A percentile compares a stretch with the other conserved stretches of the same genome.
Conservation (phyloP, 2,113 vertebrate species). For the Sisor rabdophorus region DNA sequence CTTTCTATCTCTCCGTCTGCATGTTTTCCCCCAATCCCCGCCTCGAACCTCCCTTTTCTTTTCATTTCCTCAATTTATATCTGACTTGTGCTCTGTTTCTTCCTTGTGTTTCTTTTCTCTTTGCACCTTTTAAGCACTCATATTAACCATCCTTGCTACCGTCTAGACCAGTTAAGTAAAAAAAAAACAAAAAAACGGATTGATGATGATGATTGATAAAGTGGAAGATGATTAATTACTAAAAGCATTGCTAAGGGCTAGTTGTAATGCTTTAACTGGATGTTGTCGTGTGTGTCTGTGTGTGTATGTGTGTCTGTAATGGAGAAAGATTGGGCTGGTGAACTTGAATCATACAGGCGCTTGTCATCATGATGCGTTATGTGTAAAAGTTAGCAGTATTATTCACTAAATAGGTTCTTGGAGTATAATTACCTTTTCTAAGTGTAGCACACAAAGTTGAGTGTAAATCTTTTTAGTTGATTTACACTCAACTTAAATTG, state of each 20-base stretch:
- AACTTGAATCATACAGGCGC: constrained; percentile 63
- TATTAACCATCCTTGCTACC: constrained; percentile 99
- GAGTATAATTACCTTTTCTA: too few relatives aligned
- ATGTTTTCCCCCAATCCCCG: constrained; percentile 74
- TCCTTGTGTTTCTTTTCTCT: constrained; percentile 84
- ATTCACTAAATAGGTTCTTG: neutral
- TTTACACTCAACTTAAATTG: too few relatives aligned
- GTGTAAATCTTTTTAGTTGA: too few relatives aligned
- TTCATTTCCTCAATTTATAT: constrained; percentile 80
- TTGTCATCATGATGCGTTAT: constrained; percentile 66
- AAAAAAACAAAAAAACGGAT: constrained; percentile 56
- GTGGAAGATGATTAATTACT: constrained; percentile 14
- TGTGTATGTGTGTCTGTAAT: constrained; percentile 59
- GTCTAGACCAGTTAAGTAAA: constrained; percentile 99
- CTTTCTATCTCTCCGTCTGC: constrained; percentile 69
- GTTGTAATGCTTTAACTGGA: constrained; percentile 51
- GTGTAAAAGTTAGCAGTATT: constrained; percentile 36
- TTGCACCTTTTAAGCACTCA: constrained; percentile 97
- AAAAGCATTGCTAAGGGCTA: constrained; percentile 7
- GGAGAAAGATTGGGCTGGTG: constrained; percentile 59
- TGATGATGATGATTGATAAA: constrained; percentile 43
- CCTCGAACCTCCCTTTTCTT: constrained; percentile 88
- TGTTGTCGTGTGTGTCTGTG: constrained; percentile 59
- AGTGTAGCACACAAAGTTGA: too few relatives aligned
- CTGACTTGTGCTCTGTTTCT: constrained; percentile 97